Evolutionary conservation across 2,888 invertebrate species (phyloP), one percentile per base, ranked within the genome.

Genomic region (Clepsis dumicolana): DNA sequence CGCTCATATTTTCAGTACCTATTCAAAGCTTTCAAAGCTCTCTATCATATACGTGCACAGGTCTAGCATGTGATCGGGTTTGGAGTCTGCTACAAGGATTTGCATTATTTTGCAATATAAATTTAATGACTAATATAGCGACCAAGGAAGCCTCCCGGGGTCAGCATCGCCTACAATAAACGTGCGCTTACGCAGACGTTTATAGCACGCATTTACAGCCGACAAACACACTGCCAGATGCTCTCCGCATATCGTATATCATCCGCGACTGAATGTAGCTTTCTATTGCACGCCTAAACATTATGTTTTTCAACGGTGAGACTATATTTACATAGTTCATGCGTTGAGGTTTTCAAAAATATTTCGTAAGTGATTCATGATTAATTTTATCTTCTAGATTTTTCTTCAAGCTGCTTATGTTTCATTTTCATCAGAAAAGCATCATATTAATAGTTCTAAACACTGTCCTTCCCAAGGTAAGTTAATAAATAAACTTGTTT

Each of bases 221-320:
- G 38, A 21, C 67, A 63, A 66, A 66, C 48, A 66, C 25, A 57
- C 38, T 48, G 67, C 67, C 62, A 67, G 67, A 67, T 67, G 62
- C 38, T 62, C 67, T 41, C 48, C 38, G n/a, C 56, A 38, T 63
- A 50, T 63, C 67, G 56, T 63, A 56, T 62, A 63, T 67, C 66
- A 67, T 56, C 62, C 44, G 44, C n/a, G 41, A 10, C 35, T 67
- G 62, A 54, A 35, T 56, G 38, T 29, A 63, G 62, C 56, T 67
- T 67, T 67, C 67, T 57, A 62, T 32, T 62, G 56, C 66, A 56
- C 16, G 25, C 41, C n/a, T 25, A 59, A 59, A 41, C 16, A 41
- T 32, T 24, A 21, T 27, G 25, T 41, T 41, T 57, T 41, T 41
- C 38, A 35, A 24, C 57, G 57, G 7, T 25, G 0, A 24, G 14